phyloP scores from a whole-genome alignment of 2,797 vertebrate species.

The Sebastes glaucus region DNA sequence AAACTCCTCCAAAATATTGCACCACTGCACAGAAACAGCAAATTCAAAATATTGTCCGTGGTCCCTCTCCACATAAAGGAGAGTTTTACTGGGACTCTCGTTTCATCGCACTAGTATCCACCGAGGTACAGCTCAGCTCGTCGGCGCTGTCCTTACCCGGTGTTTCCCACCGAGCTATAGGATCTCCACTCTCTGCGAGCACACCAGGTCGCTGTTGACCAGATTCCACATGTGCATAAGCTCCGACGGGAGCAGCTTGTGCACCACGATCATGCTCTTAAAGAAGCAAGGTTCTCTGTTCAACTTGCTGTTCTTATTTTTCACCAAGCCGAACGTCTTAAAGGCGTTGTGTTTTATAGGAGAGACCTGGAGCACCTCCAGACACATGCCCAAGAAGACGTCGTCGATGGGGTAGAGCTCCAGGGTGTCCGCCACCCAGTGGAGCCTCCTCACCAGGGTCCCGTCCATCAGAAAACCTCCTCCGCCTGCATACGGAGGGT shows the following conservation, averaged over 20 bases:
- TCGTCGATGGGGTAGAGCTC: constrained; percentile 96
- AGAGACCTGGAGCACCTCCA: constrained; percentile 88
- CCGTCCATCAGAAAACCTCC: constrained; percentile 95
- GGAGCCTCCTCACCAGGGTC: constrained; percentile 84
- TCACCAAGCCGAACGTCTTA: constrained; percentile 95
- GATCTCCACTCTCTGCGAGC: constrained; percentile 86
- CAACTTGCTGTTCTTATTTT: constrained; percentile 91
- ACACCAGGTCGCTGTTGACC: constrained; percentile 90
- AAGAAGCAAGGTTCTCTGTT: constrained; percentile 96
- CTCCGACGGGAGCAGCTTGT: constrained; percentile 92
- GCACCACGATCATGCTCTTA: constrained; percentile 93
- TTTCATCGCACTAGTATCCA: background rate
- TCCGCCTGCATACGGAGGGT: constrained; percentile 94
- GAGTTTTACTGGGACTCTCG: constrained; percentile 11
- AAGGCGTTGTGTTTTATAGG: constrained; percentile 91
- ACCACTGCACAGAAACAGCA: constrained; percentile 33
- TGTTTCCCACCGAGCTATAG: constrained; percentile 78
- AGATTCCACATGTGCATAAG: constrained; percentile 92
- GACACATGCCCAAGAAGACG: constrained; percentile 96
- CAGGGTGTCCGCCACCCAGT: constrained; percentile 83
- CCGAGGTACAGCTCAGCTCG: constrained; percentile 10
- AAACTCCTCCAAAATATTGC: constrained; percentile 20
- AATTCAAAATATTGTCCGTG: constrained; percentile 23
- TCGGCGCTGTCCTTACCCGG: background rate
- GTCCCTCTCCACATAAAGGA: constrained; percentile 63